Percentiles rank a stretch among this genome's conserved stretches.
Evolutionary conservation across 2,113 vertebrate species (phyloP).

Genomic region (Dipodomys spectabilis): DNA sequence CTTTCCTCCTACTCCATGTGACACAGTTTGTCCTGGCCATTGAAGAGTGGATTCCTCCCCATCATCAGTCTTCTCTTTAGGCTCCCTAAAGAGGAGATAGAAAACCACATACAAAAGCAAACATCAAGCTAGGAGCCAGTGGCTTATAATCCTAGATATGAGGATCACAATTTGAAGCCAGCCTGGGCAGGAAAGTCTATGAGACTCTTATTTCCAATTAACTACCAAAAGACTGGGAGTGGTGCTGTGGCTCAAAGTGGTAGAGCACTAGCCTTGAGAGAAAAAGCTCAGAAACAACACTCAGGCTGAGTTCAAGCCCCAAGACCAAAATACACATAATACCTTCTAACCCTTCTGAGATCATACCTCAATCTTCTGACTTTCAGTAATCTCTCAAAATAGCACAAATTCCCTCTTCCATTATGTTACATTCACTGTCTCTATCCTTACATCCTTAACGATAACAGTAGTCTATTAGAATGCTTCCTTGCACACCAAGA

Average conservation of each 20-base stretch:
- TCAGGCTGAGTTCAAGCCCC: too few relatives aligned
- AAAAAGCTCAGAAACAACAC: too few relatives aligned
- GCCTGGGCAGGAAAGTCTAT: too few relatives aligned
- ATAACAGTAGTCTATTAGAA: rapidly evolving
- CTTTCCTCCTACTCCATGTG: too few relatives aligned
- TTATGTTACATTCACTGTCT: not conserved
- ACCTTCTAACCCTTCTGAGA: not conserved
- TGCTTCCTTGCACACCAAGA: not conserved
- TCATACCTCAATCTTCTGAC: not conserved
- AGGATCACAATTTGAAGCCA: too few relatives aligned
- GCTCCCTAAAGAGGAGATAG: not conserved
- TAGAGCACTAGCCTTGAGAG: too few relatives aligned
- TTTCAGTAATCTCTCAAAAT: not conserved
- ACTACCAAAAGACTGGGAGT: too few relatives aligned
- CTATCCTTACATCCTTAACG: not conserved
- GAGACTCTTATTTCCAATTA: too few relatives aligned
- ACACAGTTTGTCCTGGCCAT: not conserved
- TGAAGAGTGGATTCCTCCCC: not conserved
- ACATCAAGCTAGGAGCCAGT: too few relatives aligned
- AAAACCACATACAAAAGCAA: not conserved
- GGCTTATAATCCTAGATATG: too few relatives aligned
- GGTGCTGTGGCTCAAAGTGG: too few relatives aligned
- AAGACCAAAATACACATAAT: not conserved
- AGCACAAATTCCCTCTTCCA: not conserved
- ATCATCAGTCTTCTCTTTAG: not conserved